phyloP scores from a whole-genome alignment of 2,797 vertebrate species.

The Emydoidea blandingii region DNA sequence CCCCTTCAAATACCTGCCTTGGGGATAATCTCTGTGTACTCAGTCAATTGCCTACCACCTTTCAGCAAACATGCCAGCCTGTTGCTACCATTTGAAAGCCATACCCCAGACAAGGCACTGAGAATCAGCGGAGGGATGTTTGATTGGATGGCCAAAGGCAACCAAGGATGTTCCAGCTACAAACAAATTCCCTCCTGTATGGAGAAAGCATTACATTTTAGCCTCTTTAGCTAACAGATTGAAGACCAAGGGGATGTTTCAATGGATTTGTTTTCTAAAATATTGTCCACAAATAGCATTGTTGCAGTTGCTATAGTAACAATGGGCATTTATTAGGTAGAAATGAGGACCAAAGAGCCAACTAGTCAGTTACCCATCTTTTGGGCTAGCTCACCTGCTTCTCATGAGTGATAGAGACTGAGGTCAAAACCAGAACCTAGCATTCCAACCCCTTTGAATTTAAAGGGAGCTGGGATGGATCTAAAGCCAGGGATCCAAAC shows the following conservation, averaged over 20 bases:
- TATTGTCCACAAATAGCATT: background rate
- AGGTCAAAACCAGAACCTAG: background rate
- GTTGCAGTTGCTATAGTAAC: background rate
- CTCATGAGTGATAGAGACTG: background rate
- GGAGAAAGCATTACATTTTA: background rate
- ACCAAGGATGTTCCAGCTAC: background rate
- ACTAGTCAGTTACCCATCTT: background rate
- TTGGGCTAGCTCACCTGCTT: background rate
- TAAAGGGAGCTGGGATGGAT: background rate
- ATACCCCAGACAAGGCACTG: background rate
- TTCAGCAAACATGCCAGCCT: background rate
- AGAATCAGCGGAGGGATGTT: background rate
- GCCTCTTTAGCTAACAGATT: background rate
- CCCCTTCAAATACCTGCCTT: background rate
- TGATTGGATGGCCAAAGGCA: slow-evolving; percentile 1
- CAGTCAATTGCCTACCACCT: background rate
- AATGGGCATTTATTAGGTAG: background rate
- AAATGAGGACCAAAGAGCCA: background rate
- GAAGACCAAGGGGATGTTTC: background rate
- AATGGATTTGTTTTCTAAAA: background rate
- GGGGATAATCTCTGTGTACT: background rate
- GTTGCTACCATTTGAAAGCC: background rate
- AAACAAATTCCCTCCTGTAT: background rate
- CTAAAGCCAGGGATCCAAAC: background rate
- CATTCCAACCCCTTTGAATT: background rate